Evolutionary conservation across 2,888 invertebrate species (phyloP).

Genomic region (Deladenus siricidicola): DNA sequence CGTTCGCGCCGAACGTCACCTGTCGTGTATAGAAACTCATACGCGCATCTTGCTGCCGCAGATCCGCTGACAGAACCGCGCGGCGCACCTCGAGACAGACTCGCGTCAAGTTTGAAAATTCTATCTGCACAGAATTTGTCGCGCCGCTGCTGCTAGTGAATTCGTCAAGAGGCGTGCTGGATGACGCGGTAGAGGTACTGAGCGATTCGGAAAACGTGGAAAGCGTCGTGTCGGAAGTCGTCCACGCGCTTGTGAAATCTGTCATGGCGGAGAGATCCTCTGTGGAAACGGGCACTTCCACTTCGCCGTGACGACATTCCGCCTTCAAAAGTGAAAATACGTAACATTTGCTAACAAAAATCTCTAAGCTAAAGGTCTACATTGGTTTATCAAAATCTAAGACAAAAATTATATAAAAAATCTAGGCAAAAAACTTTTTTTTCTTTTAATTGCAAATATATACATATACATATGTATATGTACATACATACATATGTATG

Average conservation of each 20-base stretch:
- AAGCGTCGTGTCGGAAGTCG: too few relatives aligned
- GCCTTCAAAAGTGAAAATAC: too few relatives aligned
- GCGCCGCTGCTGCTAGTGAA: neutral
- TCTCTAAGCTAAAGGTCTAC: too few relatives aligned
- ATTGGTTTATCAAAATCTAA: too few relatives aligned
- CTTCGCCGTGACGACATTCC: constrained; percentile 24
- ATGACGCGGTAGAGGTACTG: constrained; percentile 3
- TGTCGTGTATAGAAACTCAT: constrained; percentile 19
- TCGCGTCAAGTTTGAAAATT: constrained; percentile 1
- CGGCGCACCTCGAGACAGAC: constrained; percentile 10
- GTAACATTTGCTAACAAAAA: too few relatives aligned
- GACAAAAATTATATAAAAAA: too few relatives aligned
- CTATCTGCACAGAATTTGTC: neutral
- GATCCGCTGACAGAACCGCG: neutral
- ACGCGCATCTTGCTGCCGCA: constrained; percentile 18
- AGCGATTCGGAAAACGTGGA: constrained; percentile 12
- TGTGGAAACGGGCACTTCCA: neutral
- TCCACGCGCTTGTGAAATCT: too few relatives aligned
- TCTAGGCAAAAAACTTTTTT: too few relatives aligned
- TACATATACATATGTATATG: too few relatives aligned
- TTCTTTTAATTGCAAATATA: too few relatives aligned
- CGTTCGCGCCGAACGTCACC: constrained; percentile 41
- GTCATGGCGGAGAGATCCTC: constrained; percentile 7
- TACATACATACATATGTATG: too few relatives aligned
- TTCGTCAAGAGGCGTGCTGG: neutral